Conservation (phyloP, 92 coral and sea anemone genomes). For the Epizoanthus scotinus region DNA sequence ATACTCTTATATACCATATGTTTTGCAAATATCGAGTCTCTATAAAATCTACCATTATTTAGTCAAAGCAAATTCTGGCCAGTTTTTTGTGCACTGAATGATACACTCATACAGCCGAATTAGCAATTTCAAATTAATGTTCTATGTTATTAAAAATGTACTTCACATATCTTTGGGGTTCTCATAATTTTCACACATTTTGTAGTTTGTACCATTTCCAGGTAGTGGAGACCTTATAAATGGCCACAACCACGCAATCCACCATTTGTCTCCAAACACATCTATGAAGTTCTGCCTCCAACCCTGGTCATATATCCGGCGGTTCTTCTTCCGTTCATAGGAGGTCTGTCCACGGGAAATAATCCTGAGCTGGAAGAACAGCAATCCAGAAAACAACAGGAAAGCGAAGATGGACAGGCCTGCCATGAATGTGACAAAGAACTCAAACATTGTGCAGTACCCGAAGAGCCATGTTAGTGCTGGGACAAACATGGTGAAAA, state of each 20-base stretch:
- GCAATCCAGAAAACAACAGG: constrained; percentile 72
- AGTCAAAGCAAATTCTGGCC: too few species aligned
- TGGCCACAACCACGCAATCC: constrained; percentile 91
- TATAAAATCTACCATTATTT: too few species aligned
- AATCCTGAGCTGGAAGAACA: constrained; percentile 77
- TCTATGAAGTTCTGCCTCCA: constrained; percentile 70
- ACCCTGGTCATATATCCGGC: constrained; percentile 78
- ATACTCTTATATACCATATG: too few species aligned
- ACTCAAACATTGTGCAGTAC: constrained; percentile 72
- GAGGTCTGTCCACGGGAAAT: constrained; percentile 90
- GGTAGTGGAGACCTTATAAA: constrained; percentile 74
- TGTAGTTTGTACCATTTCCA: constrained; percentile 88
- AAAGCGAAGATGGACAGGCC: constrained; percentile 85
- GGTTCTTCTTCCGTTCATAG: constrained; percentile 83
- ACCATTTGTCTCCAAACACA: constrained; percentile 89
- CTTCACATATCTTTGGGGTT: constrained; percentile 50
- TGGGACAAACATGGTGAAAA: constrained; percentile 90
- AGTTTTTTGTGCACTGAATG: too few species aligned
- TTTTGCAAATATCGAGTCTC: too few species aligned
- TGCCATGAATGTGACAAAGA: constrained; percentile 81
- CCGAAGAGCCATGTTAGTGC: constrained; percentile 79
- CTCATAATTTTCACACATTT: constrained; percentile 35
- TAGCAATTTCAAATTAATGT: too few species aligned
- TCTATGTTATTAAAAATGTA: background rate
- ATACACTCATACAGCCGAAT: too few species aligned